These are phyloP conservation scores for Paratrypauchen microcephalus DNA, from an alignment of 2,797 vertebrate genomes.

Conservation along the genomic window DNA sequence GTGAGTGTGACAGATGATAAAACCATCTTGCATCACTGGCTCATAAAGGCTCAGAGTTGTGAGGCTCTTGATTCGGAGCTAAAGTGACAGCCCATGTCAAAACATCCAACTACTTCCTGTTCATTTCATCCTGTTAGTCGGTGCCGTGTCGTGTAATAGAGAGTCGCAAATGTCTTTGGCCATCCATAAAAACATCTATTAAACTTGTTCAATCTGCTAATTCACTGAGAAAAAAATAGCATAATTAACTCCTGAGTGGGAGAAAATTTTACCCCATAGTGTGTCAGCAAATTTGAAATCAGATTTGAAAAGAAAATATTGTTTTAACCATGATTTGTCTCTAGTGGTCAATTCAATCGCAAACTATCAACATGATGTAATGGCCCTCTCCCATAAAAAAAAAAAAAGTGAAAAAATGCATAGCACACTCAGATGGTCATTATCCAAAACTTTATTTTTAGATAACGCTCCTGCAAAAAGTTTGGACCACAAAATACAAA, in stretches of 20 bases:
- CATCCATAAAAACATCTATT: constrained; percentile 13
- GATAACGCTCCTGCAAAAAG: too few relatives aligned
- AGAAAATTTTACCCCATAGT: not conserved
- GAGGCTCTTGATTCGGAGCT: constrained; percentile 11
- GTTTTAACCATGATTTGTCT: not conserved
- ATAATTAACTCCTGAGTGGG: not conserved
- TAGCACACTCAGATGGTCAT: too few relatives aligned
- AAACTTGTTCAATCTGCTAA: constrained; percentile 13
- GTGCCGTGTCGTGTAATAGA: constrained; percentile 15
- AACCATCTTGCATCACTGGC: constrained; percentile 2
- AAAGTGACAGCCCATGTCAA: constrained; percentile 8
- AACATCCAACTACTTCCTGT: constrained; percentile 22
- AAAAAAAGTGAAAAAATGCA: too few relatives aligned
- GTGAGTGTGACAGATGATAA: constrained; percentile 10
- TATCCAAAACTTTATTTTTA: too few relatives aligned
- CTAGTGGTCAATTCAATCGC: not conserved
- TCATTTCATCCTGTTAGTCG: constrained; percentile 30
- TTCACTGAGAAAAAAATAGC: constrained; percentile 9
- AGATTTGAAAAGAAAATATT: not conserved
- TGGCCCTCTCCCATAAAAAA: too few relatives aligned
- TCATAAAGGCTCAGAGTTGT: constrained; percentile 9
- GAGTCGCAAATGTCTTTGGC: constrained; percentile 17
- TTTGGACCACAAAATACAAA: too few relatives aligned
- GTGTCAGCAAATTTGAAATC: not conserved
- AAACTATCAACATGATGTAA: too few relatives aligned